Evolutionary conservation across 1,140 invertebrate genomes (phyloP).

Genomic region (Amphibalanus amphitrite): DNA sequence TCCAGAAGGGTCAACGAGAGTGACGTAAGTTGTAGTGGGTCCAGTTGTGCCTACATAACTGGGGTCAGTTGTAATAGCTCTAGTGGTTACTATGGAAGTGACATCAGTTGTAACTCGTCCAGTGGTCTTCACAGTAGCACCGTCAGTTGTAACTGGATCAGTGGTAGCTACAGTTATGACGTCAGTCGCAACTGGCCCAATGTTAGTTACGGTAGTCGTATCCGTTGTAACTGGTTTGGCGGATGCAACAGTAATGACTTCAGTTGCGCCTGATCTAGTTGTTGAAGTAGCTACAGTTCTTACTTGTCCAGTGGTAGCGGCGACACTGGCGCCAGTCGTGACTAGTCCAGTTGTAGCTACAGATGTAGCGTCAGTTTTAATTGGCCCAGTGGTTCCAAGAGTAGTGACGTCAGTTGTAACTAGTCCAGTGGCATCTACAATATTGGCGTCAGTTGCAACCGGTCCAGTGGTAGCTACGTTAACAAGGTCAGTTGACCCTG

Average conservation of each 20-base stretch:
- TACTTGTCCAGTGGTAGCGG: not conserved
- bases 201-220: constrained; percentile 4
- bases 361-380: not conserved
- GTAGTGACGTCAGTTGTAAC: not conserved
- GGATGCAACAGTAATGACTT: constrained; percentile 5
- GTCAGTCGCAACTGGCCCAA: constrained; percentile 6
- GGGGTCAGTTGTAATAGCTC: not conserved
- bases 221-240: not conserved
- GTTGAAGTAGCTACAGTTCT: not conserved
- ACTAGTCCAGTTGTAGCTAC: not conserved
- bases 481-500: not conserved
- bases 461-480: constrained; percentile 4
- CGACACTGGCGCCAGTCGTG: not conserved
- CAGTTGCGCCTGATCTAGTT: not conserved
- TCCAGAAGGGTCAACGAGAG: no score
- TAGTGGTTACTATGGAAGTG: not conserved
- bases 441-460: not conserved
- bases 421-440: not conserved
- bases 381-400: not conserved
- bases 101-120: not conserved
- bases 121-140: not conserved
- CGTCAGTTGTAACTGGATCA: not conserved
- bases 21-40: not conserved
- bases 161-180: not conserved
- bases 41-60: not conserved